phyloP scores from a whole-genome alignment of 2,888 invertebrate genomes.

The Drosophila koepferae region DNA sequence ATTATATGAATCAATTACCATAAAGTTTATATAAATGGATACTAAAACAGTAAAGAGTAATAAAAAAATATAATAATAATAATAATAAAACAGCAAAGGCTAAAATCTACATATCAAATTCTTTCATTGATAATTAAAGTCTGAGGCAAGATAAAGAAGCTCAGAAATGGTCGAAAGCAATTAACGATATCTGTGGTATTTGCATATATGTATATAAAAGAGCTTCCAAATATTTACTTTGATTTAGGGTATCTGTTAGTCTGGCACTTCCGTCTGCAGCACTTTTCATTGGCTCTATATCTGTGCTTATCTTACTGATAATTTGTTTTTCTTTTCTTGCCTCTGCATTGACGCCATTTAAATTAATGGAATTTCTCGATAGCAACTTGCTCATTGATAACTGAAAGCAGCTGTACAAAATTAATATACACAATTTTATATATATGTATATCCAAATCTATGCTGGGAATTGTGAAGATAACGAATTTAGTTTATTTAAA shows the following conservation, averaged over 20 bases:
- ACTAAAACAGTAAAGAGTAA: too few relatives aligned
- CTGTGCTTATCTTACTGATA: slow-evolving; percentile 4
- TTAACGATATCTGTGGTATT: background rate
- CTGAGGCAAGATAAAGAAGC: background rate
- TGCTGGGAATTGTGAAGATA: background rate
- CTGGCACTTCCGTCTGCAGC: background rate
- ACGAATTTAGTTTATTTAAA: background rate
- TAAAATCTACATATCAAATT: background rate
- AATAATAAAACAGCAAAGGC: too few relatives aligned
- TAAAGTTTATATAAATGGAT: too few relatives aligned
- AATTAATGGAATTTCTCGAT: background rate
- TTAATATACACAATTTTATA: background rate
- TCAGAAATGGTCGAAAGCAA: background rate
- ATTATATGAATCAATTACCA: background rate
- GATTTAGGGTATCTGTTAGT: background rate
- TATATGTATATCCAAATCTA: background rate
- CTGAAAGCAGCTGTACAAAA: background rate
- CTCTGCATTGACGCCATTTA: background rate
- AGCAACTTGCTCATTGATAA: slow-evolving; percentile 4
- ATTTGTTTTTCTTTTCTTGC: background rate
- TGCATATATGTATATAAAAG: background rate
- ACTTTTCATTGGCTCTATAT: background rate
- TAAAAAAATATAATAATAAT: too few relatives aligned
- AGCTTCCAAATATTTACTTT: background rate
- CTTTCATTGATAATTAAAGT: background rate